Percentiles rank a stretch among this genome's conserved stretches.
phyloP scores from a whole-genome alignment of 1,140 invertebrate species.

The Magallana ariakensis region DNA sequence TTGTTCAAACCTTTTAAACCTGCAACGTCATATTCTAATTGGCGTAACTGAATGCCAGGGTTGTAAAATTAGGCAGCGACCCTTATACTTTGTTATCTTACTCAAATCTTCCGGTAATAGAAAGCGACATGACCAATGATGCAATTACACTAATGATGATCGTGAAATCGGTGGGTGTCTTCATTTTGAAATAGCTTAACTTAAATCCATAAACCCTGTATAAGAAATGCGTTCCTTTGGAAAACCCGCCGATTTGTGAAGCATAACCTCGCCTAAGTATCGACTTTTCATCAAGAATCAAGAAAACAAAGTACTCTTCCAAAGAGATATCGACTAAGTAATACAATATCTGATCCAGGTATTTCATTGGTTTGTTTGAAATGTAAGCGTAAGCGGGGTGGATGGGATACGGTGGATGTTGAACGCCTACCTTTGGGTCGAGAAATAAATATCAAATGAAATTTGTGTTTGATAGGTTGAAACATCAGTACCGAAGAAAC shows the following conservation, averaged over 20 bases:
- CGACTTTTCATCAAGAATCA: slow-evolving; percentile 17
- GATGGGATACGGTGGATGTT: slow-evolving; percentile 6
- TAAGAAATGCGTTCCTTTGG: background rate
- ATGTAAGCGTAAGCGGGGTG: background rate
- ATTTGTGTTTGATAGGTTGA: slow-evolving; percentile 3
- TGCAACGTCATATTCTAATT: slow-evolving; percentile 6
- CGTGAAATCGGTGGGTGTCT: slow-evolving; percentile 5
- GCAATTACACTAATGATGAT: background rate
- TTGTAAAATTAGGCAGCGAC: background rate
- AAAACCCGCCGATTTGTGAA: background rate
- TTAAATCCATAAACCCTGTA: background rate
- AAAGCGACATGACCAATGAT: background rate
- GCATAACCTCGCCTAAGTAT: slow-evolving; percentile 5
- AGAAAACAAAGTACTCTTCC: slow-evolving; percentile 9
- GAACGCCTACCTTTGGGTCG: background rate
- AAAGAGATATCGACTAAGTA: slow-evolving; percentile 24
- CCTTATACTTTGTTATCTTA: background rate
- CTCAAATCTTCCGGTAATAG: background rate
- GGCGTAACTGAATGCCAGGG: background rate
- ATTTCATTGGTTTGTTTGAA: slow-evolving; percentile 19
- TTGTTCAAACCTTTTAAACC: background rate
- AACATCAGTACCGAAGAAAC: background rate
- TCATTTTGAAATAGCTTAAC: background rate
- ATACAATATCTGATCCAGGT: slow-evolving; percentile 14
- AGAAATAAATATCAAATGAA: slow-evolving; percentile 27